These are phyloP conservation scores for Alosa sapidissima DNA, from an alignment of 2,797 vertebrate genomes.

Conservation along the genomic window DNA sequence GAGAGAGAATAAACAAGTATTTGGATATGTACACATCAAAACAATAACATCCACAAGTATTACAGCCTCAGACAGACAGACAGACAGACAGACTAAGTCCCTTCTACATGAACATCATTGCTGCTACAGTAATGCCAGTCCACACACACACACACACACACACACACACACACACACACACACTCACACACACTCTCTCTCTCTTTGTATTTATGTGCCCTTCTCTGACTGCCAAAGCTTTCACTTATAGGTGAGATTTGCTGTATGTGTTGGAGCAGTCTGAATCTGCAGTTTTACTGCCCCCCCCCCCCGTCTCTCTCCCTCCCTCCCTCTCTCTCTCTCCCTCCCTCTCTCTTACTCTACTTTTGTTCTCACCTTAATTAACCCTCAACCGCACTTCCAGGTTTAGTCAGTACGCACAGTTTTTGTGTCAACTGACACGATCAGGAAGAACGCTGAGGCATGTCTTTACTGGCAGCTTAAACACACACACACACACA, in stretches of 20 bases:
- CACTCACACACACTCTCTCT: no score
- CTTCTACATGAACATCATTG: no score
- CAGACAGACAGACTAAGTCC: no score
- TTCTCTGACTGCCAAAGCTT: background rate
- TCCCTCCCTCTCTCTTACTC: conserved; percentile 19
- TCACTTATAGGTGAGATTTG: background rate
- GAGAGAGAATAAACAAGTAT: background rate
- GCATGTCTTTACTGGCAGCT: background rate
- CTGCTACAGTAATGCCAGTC: no score
- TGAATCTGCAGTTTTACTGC: background rate
- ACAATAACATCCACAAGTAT: no score
- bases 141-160: no score
- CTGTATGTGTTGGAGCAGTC: background rate
- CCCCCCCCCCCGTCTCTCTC: background rate
- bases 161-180: no score
- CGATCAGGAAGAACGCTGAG: background rate
- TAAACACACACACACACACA: background rate
- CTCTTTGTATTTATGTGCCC: background rate
- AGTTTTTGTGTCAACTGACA: background rate
- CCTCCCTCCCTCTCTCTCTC: background rate
- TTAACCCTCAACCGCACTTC: background rate
- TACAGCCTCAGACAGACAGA: no score
- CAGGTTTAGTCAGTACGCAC: background rate
- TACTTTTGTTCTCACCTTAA: background rate
- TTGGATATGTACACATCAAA: background rate